Percentiles rank a stretch among this genome's conserved stretches.
Conservation (phyloP, 1,140 invertebrate genomes). For the Tribolium castaneum region DNA sequence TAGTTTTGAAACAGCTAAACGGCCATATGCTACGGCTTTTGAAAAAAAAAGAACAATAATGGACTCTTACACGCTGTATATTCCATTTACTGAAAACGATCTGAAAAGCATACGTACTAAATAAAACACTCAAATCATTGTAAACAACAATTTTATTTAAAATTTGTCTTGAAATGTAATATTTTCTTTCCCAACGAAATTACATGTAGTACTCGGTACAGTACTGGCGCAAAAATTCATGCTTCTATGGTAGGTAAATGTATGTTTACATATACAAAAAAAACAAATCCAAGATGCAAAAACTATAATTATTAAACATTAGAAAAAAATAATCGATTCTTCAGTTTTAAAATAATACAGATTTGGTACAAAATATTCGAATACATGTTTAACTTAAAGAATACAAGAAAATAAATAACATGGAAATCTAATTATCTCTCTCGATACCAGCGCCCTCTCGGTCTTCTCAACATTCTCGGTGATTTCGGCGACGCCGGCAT, state of each 20-base stretch:
- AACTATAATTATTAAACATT: constrained; percentile 3
- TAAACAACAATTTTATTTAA: constrained; percentile 32
- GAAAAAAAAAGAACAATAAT: too few species aligned
- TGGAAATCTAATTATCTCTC: constrained; percentile 59
- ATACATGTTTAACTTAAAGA: constrained; percentile 48
- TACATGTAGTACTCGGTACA: not conserved
- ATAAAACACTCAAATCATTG: not conserved
- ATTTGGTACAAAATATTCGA: constrained; percentile 57
- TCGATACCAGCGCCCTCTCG: constrained; percentile 61
- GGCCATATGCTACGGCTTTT: too few species aligned
- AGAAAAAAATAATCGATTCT: constrained; percentile 6
- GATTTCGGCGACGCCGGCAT: constrained; percentile 59
- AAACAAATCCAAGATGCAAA: not conserved
- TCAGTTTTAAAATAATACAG: constrained; percentile 21
- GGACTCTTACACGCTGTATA: too few species aligned
- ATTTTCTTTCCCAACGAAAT: not conserved
- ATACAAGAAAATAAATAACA: constrained; percentile 42
- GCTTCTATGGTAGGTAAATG: not conserved
- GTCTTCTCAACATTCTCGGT: constrained; percentile 58
- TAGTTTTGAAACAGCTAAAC: too few species aligned
- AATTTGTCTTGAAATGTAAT: constrained; percentile 21
- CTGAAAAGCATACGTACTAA: not conserved
- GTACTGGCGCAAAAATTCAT: constrained; percentile 3
- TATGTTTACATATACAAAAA: not conserved
- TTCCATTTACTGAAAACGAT: not conserved